Evolutionary conservation across 2,113 vertebrate genomes (phyloP), one percentile per base, ranked within the genome.

Genomic region (Spea multiplicata): DNA sequence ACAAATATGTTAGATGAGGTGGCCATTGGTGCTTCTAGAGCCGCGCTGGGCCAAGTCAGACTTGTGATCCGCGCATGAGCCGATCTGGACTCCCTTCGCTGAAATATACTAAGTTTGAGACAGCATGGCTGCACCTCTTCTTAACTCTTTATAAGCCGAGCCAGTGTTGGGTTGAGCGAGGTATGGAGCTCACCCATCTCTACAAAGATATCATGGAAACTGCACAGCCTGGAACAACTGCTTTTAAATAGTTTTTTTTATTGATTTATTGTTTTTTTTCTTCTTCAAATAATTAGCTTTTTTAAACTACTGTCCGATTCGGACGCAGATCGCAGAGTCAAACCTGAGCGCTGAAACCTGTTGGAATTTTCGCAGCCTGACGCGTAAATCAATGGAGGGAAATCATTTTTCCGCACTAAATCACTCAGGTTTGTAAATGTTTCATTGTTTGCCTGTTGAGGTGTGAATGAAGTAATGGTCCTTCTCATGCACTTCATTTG

Each of bases 381-480:
- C 78, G 68, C 61, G 12, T 57, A 49, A 57, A 8, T 6, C 16
- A 50, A 79, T 30, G 30, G 53, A 81, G 77, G 77, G 82, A 82
- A 84, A 71, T 75, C 8, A 79, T 74, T 66, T 75, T 83, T 84
- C 83, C 66, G 61, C 75, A 55, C 0, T 3, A 1, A 10, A 48
- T 84, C n/a, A 71, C 81, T 53, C 83, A 88, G 46, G 85, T 81
- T 85, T 83, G 86, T 86, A 86, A 91, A 91, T 90, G 90, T 91
- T 92, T 92, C 91, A 93, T 90, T 93, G 91, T 93, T 89, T 92
- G 91, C 89, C 85, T 81, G 81, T 78, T 75, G 91, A 93, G 91
- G 92, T 93, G 91, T 90, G 92, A 92, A 93, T 93, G 92, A 93
- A 93, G 91, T 93, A 92, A 93, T 91, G 91, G 91, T 82, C 89